Base-by-base conservation (phyloP, 2,113 vertebrate genomes). In the Corythaixoides concolor region DNA sequence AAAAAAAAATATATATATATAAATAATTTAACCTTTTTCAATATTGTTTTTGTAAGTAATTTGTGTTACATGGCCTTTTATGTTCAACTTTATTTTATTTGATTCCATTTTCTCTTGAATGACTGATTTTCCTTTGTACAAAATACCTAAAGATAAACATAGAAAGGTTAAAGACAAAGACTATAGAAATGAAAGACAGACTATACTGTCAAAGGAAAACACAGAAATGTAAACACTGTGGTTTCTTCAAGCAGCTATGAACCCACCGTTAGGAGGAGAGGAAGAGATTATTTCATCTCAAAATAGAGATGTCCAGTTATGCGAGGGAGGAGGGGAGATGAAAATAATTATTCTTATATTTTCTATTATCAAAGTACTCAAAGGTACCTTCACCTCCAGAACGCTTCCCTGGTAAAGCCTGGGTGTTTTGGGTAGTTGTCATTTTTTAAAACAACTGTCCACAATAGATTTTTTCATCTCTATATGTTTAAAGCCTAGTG, bases 351-450 rank as follows among this genome's bases (percentile, higher is more conserved):
- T 55, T 74, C 47, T 55, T 72, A 15, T n/a, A 53, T 56, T 68
- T n/a, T 32, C 15, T 41, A 39, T 49, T 78, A 72, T 37, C 26
- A 23, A 77, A 63, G 12, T 20, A 70, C 5, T 56, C 26, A 4
- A 19, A 86, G 19, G 26, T 20, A 84, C 15, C 7, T 41, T 49
- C 12, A 52, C 6, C 15, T 74, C 27, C 73, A 85, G 28, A 90
- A 85, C 2, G 1, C 5, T 52, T 63, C 55, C 28, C 26, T 64
- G 47, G 24, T 23, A 56, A 85, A 75, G 19, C 1, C 9, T 75
- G 3, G 1, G 10, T 59, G 7, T 3, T 84, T 53, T 22, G 10
- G 43, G n/a, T 24, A 0, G 14, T 4, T 35, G 9, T 43, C 12
- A 13, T 18, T 52, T 62, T 89, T 72, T 23, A 37, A 45, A 84